These are phyloP conservation scores for Rhizoglyphus robini DNA, from an alignment of 1,140 invertebrate genomes.

Conservation along the genomic window DNA sequence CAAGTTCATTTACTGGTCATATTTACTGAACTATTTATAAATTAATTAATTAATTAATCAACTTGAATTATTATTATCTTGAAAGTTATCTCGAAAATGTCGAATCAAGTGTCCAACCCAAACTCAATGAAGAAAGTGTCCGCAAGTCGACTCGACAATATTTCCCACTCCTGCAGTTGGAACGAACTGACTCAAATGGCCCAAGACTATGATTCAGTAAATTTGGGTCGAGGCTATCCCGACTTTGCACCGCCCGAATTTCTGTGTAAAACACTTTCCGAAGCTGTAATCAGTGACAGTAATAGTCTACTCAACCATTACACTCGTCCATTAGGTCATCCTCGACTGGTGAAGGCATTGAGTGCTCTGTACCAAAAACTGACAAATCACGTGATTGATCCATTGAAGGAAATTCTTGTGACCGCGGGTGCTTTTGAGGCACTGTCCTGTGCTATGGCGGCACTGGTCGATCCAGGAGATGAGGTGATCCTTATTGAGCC, in stretches of 20 bases:
- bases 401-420: constrained; percentile 68
- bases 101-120: no score
- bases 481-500: constrained; percentile 95
- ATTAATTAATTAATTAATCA: no score
- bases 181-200: constrained; percentile 85
- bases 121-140: no score
- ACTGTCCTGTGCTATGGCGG: constrained; percentile 63
- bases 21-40: no score
- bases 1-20: no score
- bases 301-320: constrained; percentile 85
- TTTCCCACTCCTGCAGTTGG: no score
- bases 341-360: constrained; percentile 67
- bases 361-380: constrained; percentile 69
- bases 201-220: constrained; percentile 71
- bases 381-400: constrained; percentile 55
- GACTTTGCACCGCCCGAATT: constrained; percentile 75
- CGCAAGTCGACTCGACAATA: no score
- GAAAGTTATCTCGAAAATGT: no score
- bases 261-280: constrained; percentile 59
- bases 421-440: constrained; percentile 84
- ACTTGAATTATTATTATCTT: no score
- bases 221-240: constrained; percentile 94
- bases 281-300: constrained; percentile 52
- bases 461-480: constrained; percentile 62
- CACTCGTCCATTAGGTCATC: constrained; percentile 61